Conservation (phyloP, 2,113 vertebrate genomes). For the Centropus unirufus region DNA sequence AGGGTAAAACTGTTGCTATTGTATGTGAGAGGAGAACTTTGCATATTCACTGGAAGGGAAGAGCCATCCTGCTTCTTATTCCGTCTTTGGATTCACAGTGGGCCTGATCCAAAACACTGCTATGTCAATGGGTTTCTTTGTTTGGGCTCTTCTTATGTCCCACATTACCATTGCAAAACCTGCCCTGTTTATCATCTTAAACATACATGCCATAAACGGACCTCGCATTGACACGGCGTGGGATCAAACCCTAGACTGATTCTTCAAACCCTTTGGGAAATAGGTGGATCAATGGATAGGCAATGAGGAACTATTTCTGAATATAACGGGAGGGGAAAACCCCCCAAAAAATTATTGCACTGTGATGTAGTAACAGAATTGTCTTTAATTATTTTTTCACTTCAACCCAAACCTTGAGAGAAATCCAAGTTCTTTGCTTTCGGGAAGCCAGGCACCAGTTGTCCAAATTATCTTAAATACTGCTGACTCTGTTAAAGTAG, state of each 20-base stretch:
- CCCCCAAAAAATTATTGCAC: background rate
- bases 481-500: background rate
- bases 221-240: background rate
- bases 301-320: background rate
- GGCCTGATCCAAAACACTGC: background rate
- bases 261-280: rapidly evolving
- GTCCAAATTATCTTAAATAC: background rate
- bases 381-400: background rate
- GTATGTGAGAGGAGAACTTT: constrained; percentile 70
- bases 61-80: constrained; percentile 35
- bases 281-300: background rate
- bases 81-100: background rate
- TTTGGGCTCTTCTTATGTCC: background rate
- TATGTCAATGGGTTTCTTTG: background rate
- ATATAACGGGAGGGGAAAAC: background rate
- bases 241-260: background rate
- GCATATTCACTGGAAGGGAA: constrained; percentile 73
- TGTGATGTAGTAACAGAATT: background rate
- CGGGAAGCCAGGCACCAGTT: background rate
- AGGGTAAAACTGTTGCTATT: constrained; percentile 76
- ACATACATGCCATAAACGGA: background rate
- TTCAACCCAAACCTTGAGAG: background rate
- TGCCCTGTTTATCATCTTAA: background rate
- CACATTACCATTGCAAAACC: background rate
- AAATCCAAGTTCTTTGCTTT: background rate